Evolutionary conservation across 2,888 invertebrate genomes (phyloP).

Genomic region (Achlya flavicornis): DNA sequence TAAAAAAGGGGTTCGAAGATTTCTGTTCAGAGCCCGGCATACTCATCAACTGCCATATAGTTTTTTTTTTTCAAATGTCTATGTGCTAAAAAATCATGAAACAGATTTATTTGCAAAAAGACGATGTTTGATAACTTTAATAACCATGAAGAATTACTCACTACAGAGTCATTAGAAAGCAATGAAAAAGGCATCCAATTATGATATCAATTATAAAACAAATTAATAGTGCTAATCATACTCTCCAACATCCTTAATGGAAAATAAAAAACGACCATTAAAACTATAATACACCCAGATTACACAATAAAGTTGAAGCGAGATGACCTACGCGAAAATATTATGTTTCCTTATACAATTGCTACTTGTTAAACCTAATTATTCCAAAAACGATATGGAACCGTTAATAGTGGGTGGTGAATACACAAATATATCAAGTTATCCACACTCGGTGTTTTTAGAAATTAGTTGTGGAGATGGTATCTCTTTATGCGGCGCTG

Average conservation of each 20-base stretch:
- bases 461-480: neutral
- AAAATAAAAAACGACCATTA: neutral
- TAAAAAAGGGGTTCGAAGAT: too few species aligned
- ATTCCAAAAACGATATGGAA: conserved; percentile 8
- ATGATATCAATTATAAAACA: neutral
- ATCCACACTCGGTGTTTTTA: neutral
- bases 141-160: too few species aligned
- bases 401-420: neutral
- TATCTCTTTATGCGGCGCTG: conserved; percentile 19
- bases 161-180: neutral
- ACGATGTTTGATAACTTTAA: too few species aligned
- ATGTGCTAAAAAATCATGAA: too few species aligned
- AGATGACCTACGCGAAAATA: neutral
- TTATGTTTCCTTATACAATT: neutral
- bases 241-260: neutral
- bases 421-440: neutral
- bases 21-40: too few species aligned
- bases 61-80: too few species aligned
- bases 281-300: neutral
- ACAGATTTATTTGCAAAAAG: too few species aligned
- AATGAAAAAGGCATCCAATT: neutral
- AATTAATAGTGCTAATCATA: neutral
- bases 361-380: neutral
- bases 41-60: too few species aligned
- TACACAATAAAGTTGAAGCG: neutral